Conservation (phyloP, 1,140 invertebrate species). For the Galleria mellonella region DNA sequence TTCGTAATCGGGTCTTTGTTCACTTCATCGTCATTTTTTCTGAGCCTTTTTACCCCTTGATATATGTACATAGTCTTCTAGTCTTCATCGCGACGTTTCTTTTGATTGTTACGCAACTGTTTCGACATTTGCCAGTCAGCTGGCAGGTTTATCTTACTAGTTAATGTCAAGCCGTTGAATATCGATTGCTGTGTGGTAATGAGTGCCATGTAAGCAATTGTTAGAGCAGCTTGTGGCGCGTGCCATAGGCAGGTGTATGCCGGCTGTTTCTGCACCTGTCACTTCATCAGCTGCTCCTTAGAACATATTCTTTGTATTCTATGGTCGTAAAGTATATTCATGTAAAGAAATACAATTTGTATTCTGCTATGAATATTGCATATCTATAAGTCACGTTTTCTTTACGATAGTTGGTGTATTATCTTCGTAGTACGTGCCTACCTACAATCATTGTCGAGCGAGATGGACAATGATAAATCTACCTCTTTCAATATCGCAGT, state of each 20-base stretch:
- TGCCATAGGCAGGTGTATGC: slow-evolving; percentile 57
- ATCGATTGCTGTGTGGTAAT: slow-evolving; percentile 36
- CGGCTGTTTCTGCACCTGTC: slow-evolving; percentile 66
- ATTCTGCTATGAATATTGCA: too few species aligned
- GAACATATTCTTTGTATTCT: neutral
- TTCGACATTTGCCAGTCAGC: slow-evolving; percentile 13
- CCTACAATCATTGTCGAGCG: too few species aligned
- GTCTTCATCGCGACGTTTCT: neutral
- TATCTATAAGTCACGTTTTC: too few species aligned
- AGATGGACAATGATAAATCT: too few species aligned
- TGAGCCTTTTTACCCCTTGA: too few species aligned
- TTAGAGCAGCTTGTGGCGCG: slow-evolving; percentile 60
- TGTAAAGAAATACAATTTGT: too few species aligned
- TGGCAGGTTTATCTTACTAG: slow-evolving; percentile 14
- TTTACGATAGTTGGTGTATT: too few species aligned
- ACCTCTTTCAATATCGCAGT: too few species aligned
- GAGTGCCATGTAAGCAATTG: slow-evolving; percentile 39
- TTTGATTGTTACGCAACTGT: neutral
- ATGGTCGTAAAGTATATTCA: too few species aligned
- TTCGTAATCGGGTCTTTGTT: too few species aligned
- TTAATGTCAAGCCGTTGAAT: slow-evolving; percentile 24
- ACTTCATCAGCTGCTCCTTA: slow-evolving; percentile 53
- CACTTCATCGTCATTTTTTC: too few species aligned
- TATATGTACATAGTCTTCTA: neutral
- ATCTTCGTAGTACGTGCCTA: too few species aligned